These are phyloP conservation scores for Chaetops frenatus DNA, from an alignment of 2,113 vertebrate species.

Conservation along the genomic window DNA sequence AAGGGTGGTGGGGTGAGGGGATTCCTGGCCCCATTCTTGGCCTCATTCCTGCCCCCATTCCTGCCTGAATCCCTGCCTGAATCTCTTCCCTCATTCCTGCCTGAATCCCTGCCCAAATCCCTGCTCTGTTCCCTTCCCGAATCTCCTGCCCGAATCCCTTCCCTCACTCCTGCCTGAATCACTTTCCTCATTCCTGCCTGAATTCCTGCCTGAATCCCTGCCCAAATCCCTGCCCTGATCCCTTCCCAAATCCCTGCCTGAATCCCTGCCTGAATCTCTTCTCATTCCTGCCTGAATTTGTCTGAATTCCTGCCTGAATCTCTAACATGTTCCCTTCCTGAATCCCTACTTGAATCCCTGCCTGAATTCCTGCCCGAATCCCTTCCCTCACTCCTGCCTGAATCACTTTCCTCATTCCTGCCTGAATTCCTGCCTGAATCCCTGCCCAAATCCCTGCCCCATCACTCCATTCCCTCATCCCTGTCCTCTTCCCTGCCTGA, in stretches of 20 bases:
- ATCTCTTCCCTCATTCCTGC: background rate
- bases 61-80: background rate
- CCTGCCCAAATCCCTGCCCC: background rate
- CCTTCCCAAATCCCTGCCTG: rapidly evolving
- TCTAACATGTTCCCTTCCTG: background rate
- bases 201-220: background rate
- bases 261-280: background rate
- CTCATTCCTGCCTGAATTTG: background rate
- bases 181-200: rapidly evolving
- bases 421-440: rapidly evolving
- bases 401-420: background rate
- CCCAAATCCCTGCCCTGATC: background rate
- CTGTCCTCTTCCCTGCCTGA: too few relatives aligned
- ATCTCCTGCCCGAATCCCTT: background rate
- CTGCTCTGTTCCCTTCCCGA: background rate
- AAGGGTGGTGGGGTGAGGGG: background rate
- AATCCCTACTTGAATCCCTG: background rate
- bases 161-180: rapidly evolving
- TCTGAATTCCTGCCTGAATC: too few relatives aligned
- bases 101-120: background rate
- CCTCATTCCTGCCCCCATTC: background rate
- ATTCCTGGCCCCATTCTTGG: background rate
- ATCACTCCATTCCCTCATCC: too few relatives aligned
- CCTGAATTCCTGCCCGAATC: background rate
- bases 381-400: background rate